Base-by-base conservation (phyloP, 2,113 vertebrate species). In the Chaetodon auriga region DNA sequence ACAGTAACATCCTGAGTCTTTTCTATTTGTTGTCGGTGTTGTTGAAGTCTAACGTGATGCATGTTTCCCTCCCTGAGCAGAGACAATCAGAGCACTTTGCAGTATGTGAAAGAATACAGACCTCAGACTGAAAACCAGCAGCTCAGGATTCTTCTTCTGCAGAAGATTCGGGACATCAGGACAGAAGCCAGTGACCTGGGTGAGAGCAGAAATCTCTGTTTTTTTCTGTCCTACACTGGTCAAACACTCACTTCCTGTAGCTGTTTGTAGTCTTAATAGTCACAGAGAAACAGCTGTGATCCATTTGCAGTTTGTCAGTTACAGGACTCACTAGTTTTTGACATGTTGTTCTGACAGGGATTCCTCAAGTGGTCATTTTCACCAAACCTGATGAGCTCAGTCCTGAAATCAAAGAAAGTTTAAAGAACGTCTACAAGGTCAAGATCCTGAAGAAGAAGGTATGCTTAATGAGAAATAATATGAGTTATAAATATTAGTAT, bases 281-380 rank as follows among this genome's bases (percentile, higher is more conserved):
- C 55, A 57, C n/a, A 25, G 12, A 57, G 23, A 35, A 21, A 12
- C 60, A 21, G 60, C 58, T 61, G 58, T 19, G 16, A 18, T 38
- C 30, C 30, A 30, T 30, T 25, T 19, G 8, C 2, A 4, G 36
- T 12, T 14, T 25, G 12, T 57, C 4, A 13, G 12, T 10, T 9
- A n/a, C 54, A 25, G 54, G 30, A 30, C 30, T 30, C 30, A 30
- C 30, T 57, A 6, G 19, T 41, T 63, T 64, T 25, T 30, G 3
- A 30, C 30, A 30, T 30, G 25, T 75, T 79, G 2, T 38, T 30
- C 19, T 0, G 45, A 19, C 86, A 88, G 86, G 58, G 1, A 61
- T 88, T 75, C 70, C 82, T 30, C 70, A 82, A 49, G 2, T 89
- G 51, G 66, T 16, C 2, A 1, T 86, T 41, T 23, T 89, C 75